Evolutionary conservation across 1,140 invertebrate genomes (phyloP).

Genomic region (Kradibia gibbosae): DNA sequence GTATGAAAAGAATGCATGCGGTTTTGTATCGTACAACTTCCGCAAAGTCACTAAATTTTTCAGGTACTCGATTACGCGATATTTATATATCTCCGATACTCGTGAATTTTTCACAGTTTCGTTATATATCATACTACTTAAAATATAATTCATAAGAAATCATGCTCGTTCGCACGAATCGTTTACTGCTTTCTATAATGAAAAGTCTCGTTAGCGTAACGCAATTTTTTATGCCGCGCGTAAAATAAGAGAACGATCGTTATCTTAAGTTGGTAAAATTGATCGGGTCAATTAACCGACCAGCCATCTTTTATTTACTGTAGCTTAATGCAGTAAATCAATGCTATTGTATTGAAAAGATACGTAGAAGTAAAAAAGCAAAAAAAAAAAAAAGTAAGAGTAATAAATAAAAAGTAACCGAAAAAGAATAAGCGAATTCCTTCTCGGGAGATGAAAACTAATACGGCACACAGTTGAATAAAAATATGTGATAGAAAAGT

Average conservation of each 20-base stretch:
- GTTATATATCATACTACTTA: slow-evolving; percentile 35
- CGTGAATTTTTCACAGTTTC: slow-evolving; percentile 3
- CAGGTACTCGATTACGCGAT: slow-evolving; percentile 51
- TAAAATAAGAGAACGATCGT: neutral
- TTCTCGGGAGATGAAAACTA: neutral
- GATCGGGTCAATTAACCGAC: neutral
- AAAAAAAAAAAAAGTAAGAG: neutral
- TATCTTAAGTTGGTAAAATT: neutral
- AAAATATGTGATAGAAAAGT: neutral
- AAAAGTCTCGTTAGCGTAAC: slow-evolving; percentile 20
- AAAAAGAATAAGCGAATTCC: neutral
- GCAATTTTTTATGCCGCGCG: neutral
- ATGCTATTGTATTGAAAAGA: neutral
- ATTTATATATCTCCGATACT: slow-evolving; percentile 28
- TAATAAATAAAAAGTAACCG: neutral
- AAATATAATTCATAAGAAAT: slow-evolving; percentile 41
- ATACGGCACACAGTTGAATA: neutral
- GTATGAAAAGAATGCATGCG: slow-evolving; percentile 37
- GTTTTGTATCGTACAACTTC: slow-evolving; percentile 9
- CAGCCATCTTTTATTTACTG: neutral
- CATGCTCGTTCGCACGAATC: neutral
- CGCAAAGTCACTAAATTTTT: slow-evolving; percentile 48
- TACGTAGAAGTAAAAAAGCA: neutral
- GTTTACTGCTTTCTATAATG: slow-evolving; percentile 21
- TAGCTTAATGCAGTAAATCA: neutral